Base-by-base conservation (phyloP, 1,140 invertebrate species). In the Apis laboriosa region DNA sequence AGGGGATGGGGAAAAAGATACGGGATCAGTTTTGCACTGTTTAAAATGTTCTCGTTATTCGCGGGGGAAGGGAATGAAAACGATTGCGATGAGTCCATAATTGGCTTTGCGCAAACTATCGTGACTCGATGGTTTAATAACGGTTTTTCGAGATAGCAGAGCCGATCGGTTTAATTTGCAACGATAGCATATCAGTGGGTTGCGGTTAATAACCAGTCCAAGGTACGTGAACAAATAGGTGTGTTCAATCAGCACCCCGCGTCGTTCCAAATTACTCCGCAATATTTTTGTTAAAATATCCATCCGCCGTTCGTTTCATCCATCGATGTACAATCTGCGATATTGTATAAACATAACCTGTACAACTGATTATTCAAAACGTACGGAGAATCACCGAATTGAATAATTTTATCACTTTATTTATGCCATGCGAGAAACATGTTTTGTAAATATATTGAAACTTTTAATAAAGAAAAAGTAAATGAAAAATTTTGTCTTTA, bases 21-120 rank as follows among this genome's bases (percentile, higher is more conserved):
- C 53, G 28, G 9, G 13, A 34, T 17, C 24, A 28, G 53, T 34
- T 55, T 73, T 61, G n/a, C 34, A 51, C 21, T 34, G 24, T 76
- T 81, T 8, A 58, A 75, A 67, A 51, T 60, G 21, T 66, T 66
- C 17, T 60, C 53, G 34, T 24, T 51, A 67, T 55, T 24, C 49
- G 43, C 17, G 5, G 9, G 51, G 15, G 21, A 67, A 43, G 15
- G n/a, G 51, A 75, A 67, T 56, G 72, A 67, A 76, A 76, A 68
- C 34, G 64, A 24, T n/a, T 43, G 51, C 61, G 66, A 24, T 71
- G 84, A 86, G 83, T 89, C 75, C 82, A 80, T 88, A 86, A 84
- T 80, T 61, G 83, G 74, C 64, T 87, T 81, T 87, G 74, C 83
- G 63, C 64, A 58, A 60, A 83, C 82, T 75, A 84, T 86, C 77